phyloP scores from a whole-genome alignment of 1,140 invertebrate species.

The Macrotrachela quadricornifera region DNA sequence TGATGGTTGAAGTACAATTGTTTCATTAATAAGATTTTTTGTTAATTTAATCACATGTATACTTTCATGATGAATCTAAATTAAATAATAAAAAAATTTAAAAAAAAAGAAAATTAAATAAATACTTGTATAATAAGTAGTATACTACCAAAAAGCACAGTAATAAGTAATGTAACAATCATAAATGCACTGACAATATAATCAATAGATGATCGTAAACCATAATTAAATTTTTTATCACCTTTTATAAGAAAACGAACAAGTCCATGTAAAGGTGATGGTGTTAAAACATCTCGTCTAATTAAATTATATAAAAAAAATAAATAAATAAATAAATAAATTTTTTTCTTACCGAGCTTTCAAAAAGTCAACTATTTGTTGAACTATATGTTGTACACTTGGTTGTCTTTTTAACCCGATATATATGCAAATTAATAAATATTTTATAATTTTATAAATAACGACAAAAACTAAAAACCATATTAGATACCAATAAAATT shows the following conservation, averaged over 20 bases:
- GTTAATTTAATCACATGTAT: background rate
- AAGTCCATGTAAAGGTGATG: background rate
- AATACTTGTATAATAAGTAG: background rate
- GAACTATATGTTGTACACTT: too few species aligned
- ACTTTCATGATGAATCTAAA: constrained; percentile 3
- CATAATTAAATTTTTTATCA: background rate
- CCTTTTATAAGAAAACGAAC: background rate
- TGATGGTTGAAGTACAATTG: background rate
- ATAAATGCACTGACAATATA: background rate
- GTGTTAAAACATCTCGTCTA: background rate
- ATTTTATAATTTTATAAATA: too few species aligned
- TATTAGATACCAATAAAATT: too few species aligned
- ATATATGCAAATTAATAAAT: too few species aligned
- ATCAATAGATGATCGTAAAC: background rate
- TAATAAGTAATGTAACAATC: background rate
- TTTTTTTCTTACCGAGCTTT: too few species aligned
- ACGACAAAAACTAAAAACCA: too few species aligned
- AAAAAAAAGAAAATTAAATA: background rate
- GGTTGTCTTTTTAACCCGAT: too few species aligned
- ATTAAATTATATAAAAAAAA: too few species aligned
- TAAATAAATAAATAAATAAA: too few species aligned
- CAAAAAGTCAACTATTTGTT: too few species aligned
- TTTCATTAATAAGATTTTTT: background rate
- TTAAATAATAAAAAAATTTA: too few species aligned
- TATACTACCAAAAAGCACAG: background rate